Conservation (phyloP, 1,140 invertebrate genomes). For the Akabosia matsudoensis region DNA sequence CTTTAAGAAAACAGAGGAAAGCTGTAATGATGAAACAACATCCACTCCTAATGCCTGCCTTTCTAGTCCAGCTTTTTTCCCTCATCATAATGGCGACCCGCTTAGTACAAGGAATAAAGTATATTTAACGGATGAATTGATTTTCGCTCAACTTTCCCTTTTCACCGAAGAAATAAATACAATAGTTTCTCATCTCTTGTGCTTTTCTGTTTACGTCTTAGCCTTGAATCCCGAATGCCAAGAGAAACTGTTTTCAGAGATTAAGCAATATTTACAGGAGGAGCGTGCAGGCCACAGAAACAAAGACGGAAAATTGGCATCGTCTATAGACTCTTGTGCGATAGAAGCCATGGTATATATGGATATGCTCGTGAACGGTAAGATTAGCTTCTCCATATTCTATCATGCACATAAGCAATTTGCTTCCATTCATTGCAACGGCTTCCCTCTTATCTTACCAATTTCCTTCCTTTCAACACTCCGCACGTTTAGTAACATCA, state of each 20-base stretch:
- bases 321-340: background rate
- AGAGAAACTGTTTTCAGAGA: background rate
- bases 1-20: slow-evolving; percentile 5
- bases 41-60: background rate
- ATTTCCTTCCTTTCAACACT: background rate
- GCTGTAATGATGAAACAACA: background rate
- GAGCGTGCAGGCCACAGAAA: too few species aligned
- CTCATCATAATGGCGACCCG: background rate
- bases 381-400: background rate
- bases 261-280: background rate
- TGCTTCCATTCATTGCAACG: background rate
- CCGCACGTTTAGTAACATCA: too few species aligned
- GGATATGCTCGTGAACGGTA: background rate
- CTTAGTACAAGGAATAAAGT: background rate
- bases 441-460: background rate
- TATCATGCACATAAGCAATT: background rate
- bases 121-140: slow-evolving; percentile 18
- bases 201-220: background rate
- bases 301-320: background rate
- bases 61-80: background rate
- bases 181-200: background rate
- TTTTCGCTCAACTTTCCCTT: background rate
- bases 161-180: background rate
- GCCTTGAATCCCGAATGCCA: background rate
- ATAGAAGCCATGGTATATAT: background rate